phyloP scores from a whole-genome alignment of 1,140 invertebrate species.

The Trissolcus basalis region DNA sequence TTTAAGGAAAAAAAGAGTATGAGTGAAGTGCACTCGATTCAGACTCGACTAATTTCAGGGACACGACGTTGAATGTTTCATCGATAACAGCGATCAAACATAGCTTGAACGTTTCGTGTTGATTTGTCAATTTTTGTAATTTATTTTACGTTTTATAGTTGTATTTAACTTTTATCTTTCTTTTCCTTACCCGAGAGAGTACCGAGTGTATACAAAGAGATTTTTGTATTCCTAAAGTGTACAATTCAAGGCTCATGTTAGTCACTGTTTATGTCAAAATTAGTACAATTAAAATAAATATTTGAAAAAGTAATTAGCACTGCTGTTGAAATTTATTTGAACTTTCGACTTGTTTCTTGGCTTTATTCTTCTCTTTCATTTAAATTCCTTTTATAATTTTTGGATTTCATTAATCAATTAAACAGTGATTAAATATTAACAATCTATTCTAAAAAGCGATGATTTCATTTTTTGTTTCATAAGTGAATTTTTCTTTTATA shows the following conservation, averaged over 20 bases:
- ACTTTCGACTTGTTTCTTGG: too few relatives aligned
- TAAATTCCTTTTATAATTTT: too few relatives aligned
- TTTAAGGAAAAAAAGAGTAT: too few relatives aligned
- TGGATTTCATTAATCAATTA: slow-evolving; percentile 14
- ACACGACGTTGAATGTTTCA: slow-evolving; percentile 39
- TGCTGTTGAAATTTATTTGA: slow-evolving; percentile 37
- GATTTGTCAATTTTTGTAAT: slow-evolving; percentile 49
- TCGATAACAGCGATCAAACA: slow-evolving; percentile 18
- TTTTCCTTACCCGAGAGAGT: slow-evolving; percentile 25
- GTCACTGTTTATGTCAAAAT: slow-evolving; percentile 56
- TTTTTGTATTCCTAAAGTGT: slow-evolving; percentile 51
- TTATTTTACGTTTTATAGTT: slow-evolving; percentile 49
- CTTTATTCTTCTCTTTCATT: slow-evolving; percentile 9
- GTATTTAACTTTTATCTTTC: slow-evolving; percentile 31
- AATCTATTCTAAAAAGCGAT: too few relatives aligned
- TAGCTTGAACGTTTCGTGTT: slow-evolving; percentile 47
- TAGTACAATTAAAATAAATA: slow-evolving; percentile 54
- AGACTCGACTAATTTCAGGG: slow-evolving; percentile 26
- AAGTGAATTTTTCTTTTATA: too few relatives aligned
- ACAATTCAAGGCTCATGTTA: slow-evolving; percentile 53
- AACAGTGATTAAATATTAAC: slow-evolving; percentile 47
- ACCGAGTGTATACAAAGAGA: slow-evolving; percentile 43
- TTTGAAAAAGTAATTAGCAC: slow-evolving; percentile 40
- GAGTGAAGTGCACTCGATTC: slow-evolving; percentile 25
- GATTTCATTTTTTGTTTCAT: too few relatives aligned